Percentiles rank a stretch among this genome's conserved stretches.
phyloP scores from a whole-genome alignment of 1,140 invertebrate genomes.

The Drosophila simulans region DNA sequence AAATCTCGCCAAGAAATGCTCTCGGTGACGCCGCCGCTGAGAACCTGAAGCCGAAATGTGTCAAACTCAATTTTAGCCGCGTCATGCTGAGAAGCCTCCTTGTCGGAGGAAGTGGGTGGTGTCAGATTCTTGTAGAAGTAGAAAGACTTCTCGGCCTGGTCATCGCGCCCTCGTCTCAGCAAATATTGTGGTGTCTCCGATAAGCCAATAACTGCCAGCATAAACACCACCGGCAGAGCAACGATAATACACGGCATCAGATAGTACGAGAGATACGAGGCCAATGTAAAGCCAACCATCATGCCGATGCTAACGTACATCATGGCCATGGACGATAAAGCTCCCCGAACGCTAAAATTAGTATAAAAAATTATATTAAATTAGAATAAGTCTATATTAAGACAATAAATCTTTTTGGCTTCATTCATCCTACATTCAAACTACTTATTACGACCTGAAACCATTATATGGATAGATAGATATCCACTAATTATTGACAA shows the following conservation, averaged over 20 bases:
- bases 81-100: constrained; percentile 47
- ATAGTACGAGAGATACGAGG: constrained; percentile 60
- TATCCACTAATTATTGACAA: too few species aligned
- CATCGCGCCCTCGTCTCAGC: constrained; percentile 48
- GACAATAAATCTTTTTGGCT: too few species aligned
- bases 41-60: constrained; percentile 60
- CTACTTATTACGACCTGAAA: too few species aligned
- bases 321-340: constrained; percentile 67
- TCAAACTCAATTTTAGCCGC: constrained; percentile 66
- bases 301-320: constrained; percentile 67
- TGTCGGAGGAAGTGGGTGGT: constrained; percentile 8
- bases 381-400: too few species aligned
- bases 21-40: constrained; percentile 58
- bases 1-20: constrained; percentile 53
- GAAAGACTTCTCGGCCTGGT: constrained; percentile 55
- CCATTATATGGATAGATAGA: too few species aligned
- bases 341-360: constrained; percentile 59
- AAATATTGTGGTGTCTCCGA: constrained; percentile 63
- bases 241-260: constrained; percentile 66
- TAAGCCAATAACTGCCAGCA: constrained; percentile 52
- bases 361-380: too few species aligned
- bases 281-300: constrained; percentile 54
- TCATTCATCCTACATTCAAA: too few species aligned
- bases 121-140: constrained; percentile 71
- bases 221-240: constrained; percentile 54